Conservation (phyloP, 2,797 vertebrate genomes). For the Podargus strigoides region DNA sequence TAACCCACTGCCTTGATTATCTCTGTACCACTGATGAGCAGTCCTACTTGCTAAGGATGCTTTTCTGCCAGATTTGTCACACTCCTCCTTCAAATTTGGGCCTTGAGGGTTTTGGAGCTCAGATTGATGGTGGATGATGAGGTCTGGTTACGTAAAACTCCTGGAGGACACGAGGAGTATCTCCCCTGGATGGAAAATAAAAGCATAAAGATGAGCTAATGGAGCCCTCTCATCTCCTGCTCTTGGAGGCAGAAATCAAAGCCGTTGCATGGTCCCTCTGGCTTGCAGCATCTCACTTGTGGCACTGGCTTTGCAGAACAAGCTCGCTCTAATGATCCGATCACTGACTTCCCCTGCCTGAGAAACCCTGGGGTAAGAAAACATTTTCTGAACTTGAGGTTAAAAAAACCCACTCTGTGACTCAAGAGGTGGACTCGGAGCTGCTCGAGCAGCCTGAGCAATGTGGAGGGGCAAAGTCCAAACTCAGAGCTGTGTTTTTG, state of each 20-base stretch:
- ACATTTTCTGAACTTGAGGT: neutral
- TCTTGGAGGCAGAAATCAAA: neutral
- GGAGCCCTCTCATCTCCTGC: neutral
- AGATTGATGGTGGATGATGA: neutral
- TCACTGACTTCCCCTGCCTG: neutral
- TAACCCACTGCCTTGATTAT: neutral
- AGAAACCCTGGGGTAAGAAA: neutral
- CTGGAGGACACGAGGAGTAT: neutral
- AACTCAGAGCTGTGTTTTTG: neutral
- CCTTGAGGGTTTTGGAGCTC: neutral
- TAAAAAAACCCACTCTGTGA: neutral
- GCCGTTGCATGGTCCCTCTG: accelerated
- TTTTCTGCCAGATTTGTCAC: neutral
- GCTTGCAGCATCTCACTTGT: neutral
- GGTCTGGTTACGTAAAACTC: neutral
- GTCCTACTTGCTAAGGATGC: neutral
- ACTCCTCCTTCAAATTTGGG: neutral
- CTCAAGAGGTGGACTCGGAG: neutral
- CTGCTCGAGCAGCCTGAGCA: neutral
- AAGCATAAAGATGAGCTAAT: neutral
- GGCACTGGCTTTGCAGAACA: neutral
- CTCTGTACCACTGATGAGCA: neutral
- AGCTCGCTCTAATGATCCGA: neutral
- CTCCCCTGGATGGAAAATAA: neutral
- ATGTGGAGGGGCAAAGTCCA: neutral